A percentile compares a stretch with the other conserved stretches of the same genome.
Evolutionary conservation across 1,140 invertebrate genomes (phyloP).

Genomic region (Centruroides vittatus): DNA sequence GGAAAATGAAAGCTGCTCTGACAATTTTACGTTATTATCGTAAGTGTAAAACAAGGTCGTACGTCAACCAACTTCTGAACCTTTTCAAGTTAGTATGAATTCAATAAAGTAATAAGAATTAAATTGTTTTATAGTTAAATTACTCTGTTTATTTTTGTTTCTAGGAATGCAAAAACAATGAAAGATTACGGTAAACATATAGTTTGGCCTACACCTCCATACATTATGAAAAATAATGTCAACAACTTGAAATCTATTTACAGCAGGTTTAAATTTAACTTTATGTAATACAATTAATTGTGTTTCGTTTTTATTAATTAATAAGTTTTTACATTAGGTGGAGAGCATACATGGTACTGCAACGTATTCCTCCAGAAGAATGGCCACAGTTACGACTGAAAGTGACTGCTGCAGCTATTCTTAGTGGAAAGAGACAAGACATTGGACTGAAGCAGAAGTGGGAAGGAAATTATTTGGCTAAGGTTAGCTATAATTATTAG

Average conservation of each 20-base stretch:
- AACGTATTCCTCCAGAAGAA: constrained; percentile 59
- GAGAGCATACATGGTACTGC: constrained; percentile 74
- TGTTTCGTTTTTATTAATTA: too few relatives aligned
- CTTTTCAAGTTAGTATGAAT: constrained; percentile 38
- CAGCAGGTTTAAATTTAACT: neutral
- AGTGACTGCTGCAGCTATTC: constrained; percentile 60
- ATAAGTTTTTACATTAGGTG: constrained; percentile 36
- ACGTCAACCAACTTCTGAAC: constrained; percentile 50
- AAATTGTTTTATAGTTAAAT: neutral
- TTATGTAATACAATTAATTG: too few relatives aligned
- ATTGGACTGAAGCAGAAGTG: constrained; percentile 76
- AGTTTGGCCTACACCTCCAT: constrained; percentile 62
- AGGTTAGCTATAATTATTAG: neutral
- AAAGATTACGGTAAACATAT: constrained; percentile 62
- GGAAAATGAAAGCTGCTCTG: constrained; percentile 68
- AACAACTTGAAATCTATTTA: neutral
- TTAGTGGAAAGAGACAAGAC: constrained; percentile 53
- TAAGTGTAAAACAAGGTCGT: constrained; percentile 65
- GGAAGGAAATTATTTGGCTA: constrained; percentile 79
- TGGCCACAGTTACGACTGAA: constrained; percentile 70
- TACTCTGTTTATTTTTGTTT: neutral
- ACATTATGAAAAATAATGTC: constrained; percentile 39
- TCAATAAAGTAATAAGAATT: neutral
- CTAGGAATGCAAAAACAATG: constrained; percentile 32
- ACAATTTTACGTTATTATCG: constrained; percentile 69